Evolutionary conservation across 2,888 invertebrate species (phyloP), one percentile per base, ranked within the genome.

Genomic region (Mythimna vitellina): DNA sequence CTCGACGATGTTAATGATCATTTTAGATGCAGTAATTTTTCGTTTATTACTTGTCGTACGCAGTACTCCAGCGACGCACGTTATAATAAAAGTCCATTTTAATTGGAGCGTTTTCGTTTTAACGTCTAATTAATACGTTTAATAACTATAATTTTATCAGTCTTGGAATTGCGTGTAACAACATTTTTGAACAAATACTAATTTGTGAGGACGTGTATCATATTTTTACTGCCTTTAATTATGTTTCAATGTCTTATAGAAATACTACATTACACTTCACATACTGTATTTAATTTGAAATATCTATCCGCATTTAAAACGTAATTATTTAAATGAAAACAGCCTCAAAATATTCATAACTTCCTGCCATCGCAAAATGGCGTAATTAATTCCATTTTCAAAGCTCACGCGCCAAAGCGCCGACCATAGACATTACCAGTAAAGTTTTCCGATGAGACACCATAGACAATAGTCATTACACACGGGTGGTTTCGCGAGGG

Each of bases 361-460:
- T 64, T 80, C 65, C 75, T 57, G 56, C 73, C 49, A 74, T 68
- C 38, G 61, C 65, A 69, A 84, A 84, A 75, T 69, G 81, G 51
- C 57, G 42, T 65, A 70, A 82, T 72, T 72, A 74, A 82, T 82
- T 82, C 85, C 32, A 82, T 75, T 81, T 74, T 66, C 74, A 75
- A 81, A 76, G 69, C 74, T 63, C 38, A 76, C 69, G 74, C 79
- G 69, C 73, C 70, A 73, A 70, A 71, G 58, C 69, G 53, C 22
- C 65, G 53, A 90, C 93, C 94, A 92, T 93, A 91, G 92, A 94
- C 93, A 95, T 94, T 94, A 95, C 92, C 94, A 94, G 92, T 94
- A 92, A 95, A 95, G 94, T 95, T 95, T 94, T 94, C 93, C 94
- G 93, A 95, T 94, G 94, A 94, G 92, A 94, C 96, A 92, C 94